Conservation (phyloP, 2,113 vertebrate genomes). For the Protobothrops mucrosquamatus region DNA sequence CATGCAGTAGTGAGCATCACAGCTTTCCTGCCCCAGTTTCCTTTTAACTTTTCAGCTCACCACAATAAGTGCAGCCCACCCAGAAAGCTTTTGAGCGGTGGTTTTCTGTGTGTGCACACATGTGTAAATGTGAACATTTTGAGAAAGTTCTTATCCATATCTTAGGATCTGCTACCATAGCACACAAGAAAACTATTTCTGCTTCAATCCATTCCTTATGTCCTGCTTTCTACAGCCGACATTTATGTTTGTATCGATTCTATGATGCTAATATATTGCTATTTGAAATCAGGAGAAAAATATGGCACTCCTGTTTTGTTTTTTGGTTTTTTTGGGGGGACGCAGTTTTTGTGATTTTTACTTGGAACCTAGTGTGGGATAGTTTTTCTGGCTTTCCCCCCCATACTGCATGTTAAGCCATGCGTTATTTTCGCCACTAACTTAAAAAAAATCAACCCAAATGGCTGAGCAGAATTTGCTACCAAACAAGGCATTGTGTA, state of each 20-base stretch:
- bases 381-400: not conserved
- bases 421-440: not conserved
- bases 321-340: not conserved
- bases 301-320: not conserved
- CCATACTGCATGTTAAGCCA: not conserved
- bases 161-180: conserved; percentile 49
- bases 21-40: conserved; percentile 56
- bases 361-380: not conserved
- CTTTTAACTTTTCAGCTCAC: conserved; percentile 67
- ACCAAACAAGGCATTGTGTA: not conserved
- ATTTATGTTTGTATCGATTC: not conserved
- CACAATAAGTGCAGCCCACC: conserved; percentile 65
- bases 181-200: not conserved
- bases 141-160: conserved; percentile 47
- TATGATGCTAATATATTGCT: not conserved
- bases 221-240: not conserved
- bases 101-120: not conserved
- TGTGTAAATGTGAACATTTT: conserved; percentile 13
- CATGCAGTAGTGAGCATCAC: conserved; percentile 40
- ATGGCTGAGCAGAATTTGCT: not conserved
- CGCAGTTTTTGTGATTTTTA: not conserved
- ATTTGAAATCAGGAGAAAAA: not conserved
- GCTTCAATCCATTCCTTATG: not conserved
- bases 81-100: conserved; percentile 55
- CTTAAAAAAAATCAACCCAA: not conserved